Evolutionary conservation across 2,888 invertebrate genomes (phyloP), one percentile per base, ranked within the genome.

Genomic region (Lepidocyrtoides sp.): DNA sequence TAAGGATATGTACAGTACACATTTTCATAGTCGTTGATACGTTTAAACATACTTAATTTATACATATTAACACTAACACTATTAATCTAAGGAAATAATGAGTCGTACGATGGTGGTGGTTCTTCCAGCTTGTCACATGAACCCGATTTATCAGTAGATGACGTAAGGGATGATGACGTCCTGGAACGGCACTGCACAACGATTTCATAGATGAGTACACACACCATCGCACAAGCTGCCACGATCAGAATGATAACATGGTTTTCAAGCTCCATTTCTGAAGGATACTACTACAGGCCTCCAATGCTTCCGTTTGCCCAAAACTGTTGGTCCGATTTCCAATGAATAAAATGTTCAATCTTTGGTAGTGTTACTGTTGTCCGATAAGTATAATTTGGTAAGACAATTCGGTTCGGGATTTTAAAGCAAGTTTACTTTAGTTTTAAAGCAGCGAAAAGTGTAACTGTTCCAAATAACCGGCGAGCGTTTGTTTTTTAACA

Each of bases 21-120:
- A 1, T 48, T 48, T 48, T n/a, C n/a, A 48, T n/a, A 17, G 5
- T 23, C 23, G 60, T 60, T 23, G 23, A n/a, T n/a, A n/a, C 66
- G 26, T 12, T 32, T 32, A 66, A n/a, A n/a, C n/a, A n/a, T n/a
- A n/a, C n/a, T n/a, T n/a, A n/a, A 29, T 29, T 1, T 29, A 63
- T 23, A 29, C n/a, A n/a, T 29, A 4, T 29, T 63, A 7, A 36
- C 10, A 54, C 41, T 26, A n/a, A n/a, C n/a, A n/a, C n/a, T 48
- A 29, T 12, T 29, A 23, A 69, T 32, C 44, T 69, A 93, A 51
- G 93, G 93, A 72, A 91, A 93, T 32, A 93, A 66, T 1, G 93
- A 92, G 23, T 92, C 93, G 36, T 93, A 93, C 5, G 91, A 91
- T 17, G 92, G 93, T 32, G 92, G 92, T 10, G 92, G 92, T 54